Base-by-base conservation (phyloP, 2,888 invertebrate species). In the Anticlea derivata region DNA sequence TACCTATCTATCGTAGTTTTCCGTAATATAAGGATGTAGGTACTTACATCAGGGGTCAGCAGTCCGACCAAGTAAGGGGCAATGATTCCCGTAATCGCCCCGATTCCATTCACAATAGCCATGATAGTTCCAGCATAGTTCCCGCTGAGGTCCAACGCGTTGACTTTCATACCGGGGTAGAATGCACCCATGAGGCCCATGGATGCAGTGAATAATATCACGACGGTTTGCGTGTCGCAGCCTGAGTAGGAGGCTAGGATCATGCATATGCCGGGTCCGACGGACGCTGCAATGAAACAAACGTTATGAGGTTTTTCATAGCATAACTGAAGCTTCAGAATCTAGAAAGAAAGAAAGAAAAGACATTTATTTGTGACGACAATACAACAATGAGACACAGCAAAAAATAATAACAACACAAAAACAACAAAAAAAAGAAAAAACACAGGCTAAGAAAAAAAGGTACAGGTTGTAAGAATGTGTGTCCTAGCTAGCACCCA, bases 181-280 rank as follows among this genome's bases (percentile, higher is more conserved):
- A 93, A 94, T 26, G 93, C 92, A 0, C 94, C 94, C 94, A 94
- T 94, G 4, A 93, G 79, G 6, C 93, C 94, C 94, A 94, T 94
- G 40, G 93, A 92, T 0, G 93, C 86, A 3, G 94, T 94, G 68
- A 94, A 93, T 1, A 94, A 81, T 7, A 90, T 79, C 0, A 94
- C 93, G 0, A 93, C 94, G 0, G 92, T 69, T 0, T 86, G 74
- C 8, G 92, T 86, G 78, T 94, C 90, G 70, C 94, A 94, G 30
- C 94, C 94, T 8, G 94, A 93, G 73, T 94, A 94, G 0, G 94
- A 94, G 0, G 94, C 94, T 13, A 92, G 84, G 44, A 94, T 92
- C 78, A 95, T 93, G 58, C 94, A 94, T 35, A 93, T 86, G 2
- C 94, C 94, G 0, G 94, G 94, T 0, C 93, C 93, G 50, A 94